phyloP scores from a whole-genome alignment of 2,888 invertebrate genomes.

The Psylliodes chrysocephalus region DNA sequence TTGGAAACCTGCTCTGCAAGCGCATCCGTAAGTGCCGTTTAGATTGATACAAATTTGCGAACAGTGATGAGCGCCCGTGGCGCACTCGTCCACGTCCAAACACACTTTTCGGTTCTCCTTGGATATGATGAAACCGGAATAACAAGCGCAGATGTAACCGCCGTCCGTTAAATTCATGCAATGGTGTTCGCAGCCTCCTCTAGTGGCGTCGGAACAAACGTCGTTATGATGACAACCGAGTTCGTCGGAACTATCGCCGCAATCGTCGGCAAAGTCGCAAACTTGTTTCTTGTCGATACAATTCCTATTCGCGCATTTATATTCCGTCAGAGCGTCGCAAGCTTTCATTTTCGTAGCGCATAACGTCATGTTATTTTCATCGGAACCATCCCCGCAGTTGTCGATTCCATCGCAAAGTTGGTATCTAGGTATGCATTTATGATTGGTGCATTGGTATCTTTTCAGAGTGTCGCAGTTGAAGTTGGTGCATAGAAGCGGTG shows the following conservation, averaged over 20 bases:
- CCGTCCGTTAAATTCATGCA: conserved; percentile 86
- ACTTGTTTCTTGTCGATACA: conserved; percentile 83
- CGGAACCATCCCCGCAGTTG: conserved; percentile 94
- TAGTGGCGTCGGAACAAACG: conserved; percentile 68
- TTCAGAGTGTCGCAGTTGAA: conserved; percentile 86
- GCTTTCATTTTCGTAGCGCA: conserved; percentile 81
- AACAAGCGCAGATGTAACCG: conserved; percentile 93
- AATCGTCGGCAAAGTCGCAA: conserved; percentile 91
- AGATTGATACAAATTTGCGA: conserved; percentile 93
- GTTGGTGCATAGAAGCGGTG: conserved; percentile 80
- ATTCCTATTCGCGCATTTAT: conserved; percentile 87
- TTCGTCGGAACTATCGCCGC: conserved; percentile 91
- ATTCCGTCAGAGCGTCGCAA: conserved; percentile 82
- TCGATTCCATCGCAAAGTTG: conserved; percentile 92
- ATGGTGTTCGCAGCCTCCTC: conserved; percentile 92
- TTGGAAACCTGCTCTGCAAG: conserved; percentile 85
- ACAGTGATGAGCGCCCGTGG: conserved; percentile 84
- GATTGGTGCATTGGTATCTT: conserved; percentile 90
- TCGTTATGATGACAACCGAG: conserved; percentile 83
- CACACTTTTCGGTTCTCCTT: conserved; percentile 84
- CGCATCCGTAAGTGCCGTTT: conserved; percentile 90
- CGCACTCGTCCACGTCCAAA: conserved; percentile 91
- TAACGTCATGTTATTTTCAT: conserved; percentile 94
- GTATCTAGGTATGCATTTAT: conserved; percentile 85
- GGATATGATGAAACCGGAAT: conserved; percentile 85